These are phyloP conservation scores for Acridotheres tristis DNA, from an alignment of 2,797 vertebrate genomes.

Conservation along the genomic window DNA sequence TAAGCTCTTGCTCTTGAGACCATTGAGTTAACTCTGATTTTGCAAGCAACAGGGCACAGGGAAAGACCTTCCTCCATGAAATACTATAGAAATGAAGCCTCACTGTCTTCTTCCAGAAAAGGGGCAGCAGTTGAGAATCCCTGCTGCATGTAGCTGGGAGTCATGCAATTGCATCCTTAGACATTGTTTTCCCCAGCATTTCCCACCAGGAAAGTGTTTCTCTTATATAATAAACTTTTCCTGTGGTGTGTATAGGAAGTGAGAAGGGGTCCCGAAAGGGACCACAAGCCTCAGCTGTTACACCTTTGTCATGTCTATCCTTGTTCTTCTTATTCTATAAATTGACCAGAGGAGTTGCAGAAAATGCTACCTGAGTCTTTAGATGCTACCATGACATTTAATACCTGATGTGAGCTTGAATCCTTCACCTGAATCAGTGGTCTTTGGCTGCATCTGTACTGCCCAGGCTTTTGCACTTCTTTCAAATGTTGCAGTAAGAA, in stretches of 20 bases:
- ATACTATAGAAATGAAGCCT: background rate
- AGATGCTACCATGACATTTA: background rate
- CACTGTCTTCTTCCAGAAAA: background rate
- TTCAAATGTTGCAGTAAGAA: background rate
- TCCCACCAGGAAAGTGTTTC: background rate
- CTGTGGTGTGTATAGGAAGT: rapidly evolving
- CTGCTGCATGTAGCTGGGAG: background rate
- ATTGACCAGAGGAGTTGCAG: background rate
- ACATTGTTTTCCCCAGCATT: background rate
- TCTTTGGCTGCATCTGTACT: background rate
- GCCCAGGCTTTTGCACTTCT: background rate
- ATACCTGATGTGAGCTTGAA: background rate
- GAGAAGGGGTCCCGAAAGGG: background rate
- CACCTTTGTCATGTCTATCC: background rate
- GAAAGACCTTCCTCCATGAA: background rate
- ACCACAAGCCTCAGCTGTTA: background rate
- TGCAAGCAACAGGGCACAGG: background rate
- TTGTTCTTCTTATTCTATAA: background rate
- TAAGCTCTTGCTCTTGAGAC: background rate
- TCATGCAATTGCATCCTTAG: background rate
- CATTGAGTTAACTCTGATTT: background rate
- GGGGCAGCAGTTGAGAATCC: rapidly evolving
- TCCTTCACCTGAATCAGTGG: background rate
- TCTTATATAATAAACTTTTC: background rate
- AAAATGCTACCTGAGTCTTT: background rate